Evolutionary conservation across 2,797 vertebrate genomes (phyloP).

Genomic region (Gobio occitaniae): DNA sequence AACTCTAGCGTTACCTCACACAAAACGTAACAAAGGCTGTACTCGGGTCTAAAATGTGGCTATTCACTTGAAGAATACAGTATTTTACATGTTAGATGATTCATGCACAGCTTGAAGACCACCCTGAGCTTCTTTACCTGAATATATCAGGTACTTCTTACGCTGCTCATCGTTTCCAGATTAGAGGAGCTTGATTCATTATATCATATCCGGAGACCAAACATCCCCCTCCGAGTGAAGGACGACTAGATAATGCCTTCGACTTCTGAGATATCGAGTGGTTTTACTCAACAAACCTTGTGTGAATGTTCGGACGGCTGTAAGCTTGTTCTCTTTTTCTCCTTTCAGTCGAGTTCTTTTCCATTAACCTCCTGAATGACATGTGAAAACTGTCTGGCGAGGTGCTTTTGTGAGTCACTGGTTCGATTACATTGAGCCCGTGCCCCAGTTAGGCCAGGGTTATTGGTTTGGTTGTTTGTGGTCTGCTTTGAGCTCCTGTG

Average conservation of each 20-base stretch:
- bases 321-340: conserved; percentile 42
- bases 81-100: neutral
- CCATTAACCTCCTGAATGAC: conserved; percentile 57
- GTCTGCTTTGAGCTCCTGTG: conserved; percentile 18
- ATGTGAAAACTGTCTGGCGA: conserved; percentile 49
- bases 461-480: conserved; percentile 23
- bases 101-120: conserved; percentile 9
- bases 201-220: neutral
- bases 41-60: conserved; percentile 15
- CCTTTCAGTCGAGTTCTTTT: conserved; percentile 54
- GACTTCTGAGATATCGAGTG: conserved; percentile 44
- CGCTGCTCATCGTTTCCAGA: neutral
- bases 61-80: neutral
- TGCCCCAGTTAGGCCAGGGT: conserved; percentile 34
- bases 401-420: conserved; percentile 54
- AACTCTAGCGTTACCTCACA: conserved; percentile 28
- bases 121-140: neutral
- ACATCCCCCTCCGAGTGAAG: conserved; percentile 6
- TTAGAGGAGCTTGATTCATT: neutral
- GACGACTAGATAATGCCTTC: conserved; percentile 43
- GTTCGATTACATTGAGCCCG: conserved; percentile 47
- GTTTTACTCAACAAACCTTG: conserved; percentile 46
- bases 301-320: conserved; percentile 21
- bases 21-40: neutral
- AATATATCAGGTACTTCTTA: neutral